Evolutionary conservation across 2,888 invertebrate genomes (phyloP).

Genomic region (Timandra comae): DNA sequence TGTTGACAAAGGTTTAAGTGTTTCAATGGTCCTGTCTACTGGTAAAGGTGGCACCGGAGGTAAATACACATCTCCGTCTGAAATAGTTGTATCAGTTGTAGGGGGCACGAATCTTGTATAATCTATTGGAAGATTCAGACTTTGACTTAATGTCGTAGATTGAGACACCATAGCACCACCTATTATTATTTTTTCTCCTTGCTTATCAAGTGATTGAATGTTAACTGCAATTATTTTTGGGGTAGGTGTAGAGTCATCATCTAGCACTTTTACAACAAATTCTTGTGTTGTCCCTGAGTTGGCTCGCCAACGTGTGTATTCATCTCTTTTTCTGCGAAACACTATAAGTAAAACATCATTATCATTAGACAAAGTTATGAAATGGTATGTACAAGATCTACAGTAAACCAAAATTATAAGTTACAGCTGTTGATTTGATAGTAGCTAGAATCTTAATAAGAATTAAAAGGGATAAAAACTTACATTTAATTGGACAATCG

Average conservation of each 20-base stretch:
- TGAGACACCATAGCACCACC: constrained; percentile 48
- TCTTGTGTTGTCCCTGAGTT: constrained; percentile 47
- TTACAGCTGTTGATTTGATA: no score
- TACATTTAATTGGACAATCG: constrained; percentile 46
- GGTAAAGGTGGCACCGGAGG: constrained; percentile 18
- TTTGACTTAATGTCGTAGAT: constrained; percentile 15
- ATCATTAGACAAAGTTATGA: no score
- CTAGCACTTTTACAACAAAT: constrained; percentile 66
- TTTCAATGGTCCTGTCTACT: constrained; percentile 14
- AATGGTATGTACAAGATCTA: not conserved
- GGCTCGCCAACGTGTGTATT: constrained; percentile 61
- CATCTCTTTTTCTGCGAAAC: constrained; percentile 48
- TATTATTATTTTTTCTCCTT: constrained; percentile 50
- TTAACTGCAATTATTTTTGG: constrained; percentile 49
- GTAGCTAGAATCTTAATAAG: no score
- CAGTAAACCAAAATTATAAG: constrained; percentile 3
- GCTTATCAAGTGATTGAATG: constrained; percentile 40
- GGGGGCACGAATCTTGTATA: constrained; percentile 54
- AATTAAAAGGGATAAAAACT: no score
- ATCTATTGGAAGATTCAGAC: constrained; percentile 21
- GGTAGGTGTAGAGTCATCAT: constrained; percentile 48
- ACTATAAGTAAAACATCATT: constrained; percentile 23
- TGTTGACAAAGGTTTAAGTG: constrained; percentile 22
- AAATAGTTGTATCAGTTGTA: no score
- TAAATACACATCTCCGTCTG: constrained; percentile 23